phyloP scores from a whole-genome alignment of 2,888 invertebrate genomes.

The Neoaliturus tenellus region DNA sequence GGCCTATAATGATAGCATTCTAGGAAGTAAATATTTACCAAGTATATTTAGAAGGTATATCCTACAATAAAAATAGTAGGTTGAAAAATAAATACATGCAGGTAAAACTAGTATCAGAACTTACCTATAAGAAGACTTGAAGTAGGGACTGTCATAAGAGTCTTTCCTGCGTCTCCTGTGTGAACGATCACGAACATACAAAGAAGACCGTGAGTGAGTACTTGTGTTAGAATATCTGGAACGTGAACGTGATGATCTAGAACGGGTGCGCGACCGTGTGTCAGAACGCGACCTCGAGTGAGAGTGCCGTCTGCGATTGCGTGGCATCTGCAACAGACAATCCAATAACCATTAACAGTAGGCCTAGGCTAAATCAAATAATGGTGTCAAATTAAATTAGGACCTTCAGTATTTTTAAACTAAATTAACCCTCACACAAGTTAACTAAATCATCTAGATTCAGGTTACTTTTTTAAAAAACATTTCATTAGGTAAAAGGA shows the following conservation, averaged over 20 bases:
- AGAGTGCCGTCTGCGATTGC: constrained; percentile 78
- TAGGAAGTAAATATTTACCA: no score
- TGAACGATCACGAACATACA: constrained; percentile 69
- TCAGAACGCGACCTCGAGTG: constrained; percentile 80
- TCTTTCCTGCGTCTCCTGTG: constrained; percentile 83
- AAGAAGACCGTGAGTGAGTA: constrained; percentile 73
- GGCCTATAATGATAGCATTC: no score
- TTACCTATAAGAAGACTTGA: constrained; percentile 80
- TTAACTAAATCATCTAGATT: no score
- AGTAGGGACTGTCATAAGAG: constrained; percentile 76
- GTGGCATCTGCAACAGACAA: constrained; percentile 82
- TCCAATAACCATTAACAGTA: background rate
- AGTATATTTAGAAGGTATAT: background rate
- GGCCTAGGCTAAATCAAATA: no score
- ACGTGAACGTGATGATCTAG: constrained; percentile 72
- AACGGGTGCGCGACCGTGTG: constrained; percentile 76
- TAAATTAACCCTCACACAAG: no score
- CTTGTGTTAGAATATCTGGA: constrained; percentile 77
- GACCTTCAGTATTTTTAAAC: no score
- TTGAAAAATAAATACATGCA: no score
- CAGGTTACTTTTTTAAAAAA: no score
- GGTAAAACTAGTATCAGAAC: constrained; percentile 63
- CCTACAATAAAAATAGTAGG: no score
- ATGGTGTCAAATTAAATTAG: no score
- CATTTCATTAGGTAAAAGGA: no score